phyloP scores from a whole-genome alignment of 2,888 invertebrate species.

The Thumatha senex region DNA sequence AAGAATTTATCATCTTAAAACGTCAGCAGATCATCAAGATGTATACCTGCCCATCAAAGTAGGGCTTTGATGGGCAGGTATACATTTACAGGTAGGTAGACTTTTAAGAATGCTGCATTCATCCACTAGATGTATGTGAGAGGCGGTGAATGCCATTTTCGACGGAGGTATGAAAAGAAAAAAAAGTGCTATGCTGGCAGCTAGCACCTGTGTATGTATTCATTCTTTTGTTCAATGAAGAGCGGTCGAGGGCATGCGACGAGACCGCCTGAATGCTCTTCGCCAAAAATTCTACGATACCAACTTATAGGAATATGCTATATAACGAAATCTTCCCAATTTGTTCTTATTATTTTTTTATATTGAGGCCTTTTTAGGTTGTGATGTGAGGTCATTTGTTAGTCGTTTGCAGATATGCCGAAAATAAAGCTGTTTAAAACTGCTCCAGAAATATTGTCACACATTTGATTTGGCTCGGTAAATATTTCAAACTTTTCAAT shows the following conservation, averaged over 20 bases:
- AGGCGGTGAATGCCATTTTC: slow-evolving; percentile 58
- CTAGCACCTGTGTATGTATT: slow-evolving; percentile 58
- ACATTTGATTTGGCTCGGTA: too few relatives aligned
- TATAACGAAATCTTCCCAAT: too few relatives aligned
- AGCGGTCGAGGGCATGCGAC: slow-evolving; percentile 47
- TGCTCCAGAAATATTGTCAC: too few relatives aligned
- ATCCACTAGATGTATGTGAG: slow-evolving; percentile 51
- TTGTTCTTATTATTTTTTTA: too few relatives aligned
- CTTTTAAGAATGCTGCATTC: slow-evolving; percentile 41
- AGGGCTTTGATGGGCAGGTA: too few relatives aligned
- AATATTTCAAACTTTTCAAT: too few relatives aligned
- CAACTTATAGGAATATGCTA: not conserved
- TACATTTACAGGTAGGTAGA: too few relatives aligned
- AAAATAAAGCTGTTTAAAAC: too few relatives aligned
- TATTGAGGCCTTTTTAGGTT: too few relatives aligned
- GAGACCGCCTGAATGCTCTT: slow-evolving; percentile 20
- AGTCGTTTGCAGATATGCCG: too few relatives aligned
- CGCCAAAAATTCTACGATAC: not conserved
- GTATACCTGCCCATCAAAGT: slow-evolving; percentile 7
- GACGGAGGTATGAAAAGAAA: slow-evolving; percentile 55
- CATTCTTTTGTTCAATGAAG: slow-evolving; percentile 61
- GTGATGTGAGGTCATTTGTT: too few relatives aligned
- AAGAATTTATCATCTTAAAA: slow-evolving; percentile 5
- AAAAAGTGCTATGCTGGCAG: slow-evolving; percentile 47
- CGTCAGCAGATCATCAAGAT: slow-evolving; percentile 16